Conservation (phyloP, 2,113 vertebrate genomes). For the Pteruthius melanotis region DNA sequence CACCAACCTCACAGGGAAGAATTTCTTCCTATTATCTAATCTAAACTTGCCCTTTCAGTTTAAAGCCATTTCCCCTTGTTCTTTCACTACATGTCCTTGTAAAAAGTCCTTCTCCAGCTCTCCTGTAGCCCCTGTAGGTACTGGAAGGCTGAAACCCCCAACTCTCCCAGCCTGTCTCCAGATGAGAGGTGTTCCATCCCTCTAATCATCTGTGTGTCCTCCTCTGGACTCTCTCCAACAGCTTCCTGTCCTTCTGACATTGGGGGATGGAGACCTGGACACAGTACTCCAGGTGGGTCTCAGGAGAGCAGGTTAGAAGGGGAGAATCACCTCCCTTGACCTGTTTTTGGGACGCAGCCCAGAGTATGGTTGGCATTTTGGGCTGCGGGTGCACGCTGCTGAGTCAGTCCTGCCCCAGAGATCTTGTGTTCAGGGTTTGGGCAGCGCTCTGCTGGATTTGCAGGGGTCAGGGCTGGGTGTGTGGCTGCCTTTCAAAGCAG, state of each 20-base stretch:
- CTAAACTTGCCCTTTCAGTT: neutral
- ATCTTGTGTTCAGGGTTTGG: neutral
- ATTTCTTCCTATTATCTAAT: neutral
- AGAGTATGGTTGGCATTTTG: neutral
- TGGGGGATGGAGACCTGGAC: neutral
- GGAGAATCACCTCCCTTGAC: neutral
- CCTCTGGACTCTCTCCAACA: neutral
- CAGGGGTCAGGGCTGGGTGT: neutral
- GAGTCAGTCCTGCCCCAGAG: neutral
- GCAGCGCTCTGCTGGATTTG: neutral
- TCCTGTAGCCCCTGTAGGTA: neutral
- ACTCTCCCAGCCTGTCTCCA: neutral
- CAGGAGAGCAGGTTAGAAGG: neutral
- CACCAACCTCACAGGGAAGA: neutral
- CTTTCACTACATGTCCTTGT: neutral
- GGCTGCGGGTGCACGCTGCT: neutral
- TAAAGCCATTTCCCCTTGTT: neutral
- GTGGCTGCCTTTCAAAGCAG: neutral
- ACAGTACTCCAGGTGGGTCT: neutral
- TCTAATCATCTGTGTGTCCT: neutral
- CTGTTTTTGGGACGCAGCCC: neutral
- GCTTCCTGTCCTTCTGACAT: rapidly evolving
- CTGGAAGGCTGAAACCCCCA: neutral
- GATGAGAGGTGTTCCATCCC: neutral
- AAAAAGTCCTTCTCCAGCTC: neutral